These are phyloP conservation scores for Chrysoperla carnea DNA, from an alignment of 1,140 invertebrate genomes.

Conservation along the genomic window DNA sequence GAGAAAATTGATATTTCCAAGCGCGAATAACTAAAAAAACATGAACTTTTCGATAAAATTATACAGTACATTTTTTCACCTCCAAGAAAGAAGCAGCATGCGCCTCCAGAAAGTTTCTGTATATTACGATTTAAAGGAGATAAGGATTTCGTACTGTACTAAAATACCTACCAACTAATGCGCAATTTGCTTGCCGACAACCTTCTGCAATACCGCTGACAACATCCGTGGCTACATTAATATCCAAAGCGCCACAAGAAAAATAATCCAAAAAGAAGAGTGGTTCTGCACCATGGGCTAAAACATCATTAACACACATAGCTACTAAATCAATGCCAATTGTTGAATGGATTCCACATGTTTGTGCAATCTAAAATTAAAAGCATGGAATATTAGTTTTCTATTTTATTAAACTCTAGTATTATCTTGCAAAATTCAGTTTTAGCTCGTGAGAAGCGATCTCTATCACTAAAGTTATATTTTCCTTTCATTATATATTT, in stretches of 20 bases:
- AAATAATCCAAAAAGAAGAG: constrained; percentile 95
- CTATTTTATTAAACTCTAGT: not conserved
- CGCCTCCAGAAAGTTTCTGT: too few species aligned
- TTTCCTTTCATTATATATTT: too few species aligned
- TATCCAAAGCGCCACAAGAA: constrained; percentile 72
- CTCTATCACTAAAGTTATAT: too few species aligned
- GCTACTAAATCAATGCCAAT: constrained; percentile 93
- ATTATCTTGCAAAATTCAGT: not conserved
- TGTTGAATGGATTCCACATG: constrained; percentile 56
- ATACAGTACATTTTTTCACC: too few species aligned
- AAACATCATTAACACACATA: constrained; percentile 94
- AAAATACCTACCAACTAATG: constrained; percentile 59
- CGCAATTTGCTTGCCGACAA: constrained; percentile 70
- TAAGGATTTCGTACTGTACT: too few species aligned
- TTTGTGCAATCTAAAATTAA: constrained; percentile 57
- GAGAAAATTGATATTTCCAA: too few species aligned
- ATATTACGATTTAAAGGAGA: too few species aligned
- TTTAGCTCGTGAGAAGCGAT: not conserved
- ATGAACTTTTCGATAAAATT: too few species aligned
- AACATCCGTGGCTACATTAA: constrained; percentile 54
- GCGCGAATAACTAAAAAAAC: too few species aligned
- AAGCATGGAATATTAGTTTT: too few species aligned
- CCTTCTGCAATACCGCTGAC: constrained; percentile 75
- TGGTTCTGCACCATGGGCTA: constrained; percentile 87
- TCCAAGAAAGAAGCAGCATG: too few species aligned